phyloP scores from a whole-genome alignment of 2,113 vertebrate genomes.

The Platysternon megacephalum region DNA sequence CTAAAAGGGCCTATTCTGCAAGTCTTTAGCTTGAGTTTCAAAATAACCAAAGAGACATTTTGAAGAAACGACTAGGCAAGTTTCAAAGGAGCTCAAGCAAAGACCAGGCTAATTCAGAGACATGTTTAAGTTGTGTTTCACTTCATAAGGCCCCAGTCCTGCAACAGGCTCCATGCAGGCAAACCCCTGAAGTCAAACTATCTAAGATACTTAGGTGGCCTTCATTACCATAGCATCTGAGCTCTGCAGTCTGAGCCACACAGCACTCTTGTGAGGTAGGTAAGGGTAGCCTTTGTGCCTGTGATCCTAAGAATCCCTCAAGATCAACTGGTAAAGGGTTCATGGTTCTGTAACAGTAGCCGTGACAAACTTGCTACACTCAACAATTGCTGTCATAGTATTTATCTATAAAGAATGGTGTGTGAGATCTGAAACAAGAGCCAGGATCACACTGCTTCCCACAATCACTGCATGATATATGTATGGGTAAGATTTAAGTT shows the following conservation, averaged over 20 bases:
- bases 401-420: too few relatives aligned
- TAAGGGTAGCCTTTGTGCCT: too few relatives aligned
- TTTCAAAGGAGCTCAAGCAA: background rate
- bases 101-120: background rate
- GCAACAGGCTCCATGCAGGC: background rate
- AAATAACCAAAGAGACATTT: background rate
- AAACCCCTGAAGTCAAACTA: background rate
- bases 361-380: too few relatives aligned
- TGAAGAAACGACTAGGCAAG: background rate
- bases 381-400: too few relatives aligned
- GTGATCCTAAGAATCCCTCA: too few relatives aligned
- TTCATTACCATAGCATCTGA: too few relatives aligned
- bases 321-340: too few relatives aligned
- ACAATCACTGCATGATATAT: too few relatives aligned
- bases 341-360: too few relatives aligned
- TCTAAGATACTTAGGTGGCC: background rate
- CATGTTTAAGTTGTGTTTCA: background rate
- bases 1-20: background rate
- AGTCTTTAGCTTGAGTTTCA: fast-evolving
- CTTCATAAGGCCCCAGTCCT: background rate
- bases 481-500: too few relatives aligned
- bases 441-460: too few relatives aligned
- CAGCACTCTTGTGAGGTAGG: background rate
- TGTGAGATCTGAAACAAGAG: too few relatives aligned
- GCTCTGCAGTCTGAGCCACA: background rate